Evolutionary conservation across 2,888 invertebrate species (phyloP).

Genomic region (Asteroscopus sphinx): DNA sequence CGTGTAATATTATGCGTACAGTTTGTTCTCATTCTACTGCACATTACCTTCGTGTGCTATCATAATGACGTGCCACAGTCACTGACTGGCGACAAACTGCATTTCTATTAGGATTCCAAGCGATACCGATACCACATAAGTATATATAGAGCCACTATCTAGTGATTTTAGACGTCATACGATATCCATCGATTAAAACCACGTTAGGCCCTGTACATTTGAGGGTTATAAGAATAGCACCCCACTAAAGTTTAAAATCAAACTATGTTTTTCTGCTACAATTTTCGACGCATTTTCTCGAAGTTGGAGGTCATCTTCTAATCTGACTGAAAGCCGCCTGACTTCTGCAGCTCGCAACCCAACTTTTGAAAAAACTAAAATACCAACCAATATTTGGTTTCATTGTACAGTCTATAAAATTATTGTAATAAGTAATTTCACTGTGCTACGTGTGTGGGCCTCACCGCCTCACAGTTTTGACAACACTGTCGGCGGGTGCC

Average conservation of each 20-base stretch:
- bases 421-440: conserved; percentile 15
- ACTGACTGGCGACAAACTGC: conserved; percentile 35
- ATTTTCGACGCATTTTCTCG: too few relatives aligned
- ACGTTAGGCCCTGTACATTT: too few relatives aligned
- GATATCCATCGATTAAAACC: too few relatives aligned
- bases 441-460: conserved; percentile 50
- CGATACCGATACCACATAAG: conserved; percentile 12
- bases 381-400: not conserved
- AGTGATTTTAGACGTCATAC: too few relatives aligned
- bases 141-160: not conserved
- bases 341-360: too few relatives aligned
- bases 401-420: not conserved
- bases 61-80: conserved; percentile 40
- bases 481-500: conserved; percentile 63
- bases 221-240: too few relatives aligned
- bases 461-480: conserved; percentile 60
- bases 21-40: conserved; percentile 24
- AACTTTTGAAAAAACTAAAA: too few relatives aligned
- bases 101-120: conserved; percentile 29
- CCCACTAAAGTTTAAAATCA: too few relatives aligned
- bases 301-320: too few relatives aligned
- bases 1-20: not conserved
- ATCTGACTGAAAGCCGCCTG: too few relatives aligned
- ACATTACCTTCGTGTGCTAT: conserved; percentile 34
- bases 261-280: too few relatives aligned